Evolutionary conservation across 2,797 vertebrate species (phyloP).

Genomic region (Phalanger gymnotis): DNA sequence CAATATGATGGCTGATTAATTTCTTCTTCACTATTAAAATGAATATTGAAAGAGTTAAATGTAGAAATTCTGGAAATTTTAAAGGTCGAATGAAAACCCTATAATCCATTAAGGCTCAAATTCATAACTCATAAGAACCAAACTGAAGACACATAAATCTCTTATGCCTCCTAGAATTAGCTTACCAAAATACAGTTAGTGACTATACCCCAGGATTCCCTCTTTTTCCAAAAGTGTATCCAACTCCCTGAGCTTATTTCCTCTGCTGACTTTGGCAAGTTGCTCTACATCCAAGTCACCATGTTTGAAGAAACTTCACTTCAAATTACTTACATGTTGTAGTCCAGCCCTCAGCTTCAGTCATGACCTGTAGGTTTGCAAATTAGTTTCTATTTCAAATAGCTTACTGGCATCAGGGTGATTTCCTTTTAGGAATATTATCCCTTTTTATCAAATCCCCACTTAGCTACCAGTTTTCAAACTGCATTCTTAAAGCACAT

Average conservation of each 20-base stretch:
- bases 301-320: constrained; percentile 70
- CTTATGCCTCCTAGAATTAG: constrained; percentile 61
- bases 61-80: constrained; percentile 63
- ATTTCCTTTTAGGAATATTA: constrained; percentile 83
- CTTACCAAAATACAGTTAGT: constrained; percentile 70
- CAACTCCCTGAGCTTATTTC: constrained; percentile 78
- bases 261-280: constrained; percentile 81
- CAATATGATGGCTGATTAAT: constrained; percentile 53
- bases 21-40: constrained; percentile 43
- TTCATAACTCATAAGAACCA: constrained; percentile 69
- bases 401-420: constrained; percentile 80
- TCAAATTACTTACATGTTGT: constrained; percentile 76
- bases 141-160: constrained; percentile 64
- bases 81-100: constrained; percentile 74
- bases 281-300: constrained; percentile 70
- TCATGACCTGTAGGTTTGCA: constrained; percentile 79
- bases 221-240: constrained; percentile 78
- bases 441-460: constrained; percentile 77
- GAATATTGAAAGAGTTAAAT: constrained; percentile 49
- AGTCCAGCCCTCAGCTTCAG: constrained; percentile 72
- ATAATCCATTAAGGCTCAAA: constrained; percentile 48
- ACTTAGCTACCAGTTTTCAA: constrained; percentile 78
- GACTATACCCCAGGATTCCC: constrained; percentile 69
- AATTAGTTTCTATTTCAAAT: constrained; percentile 82
- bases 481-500: constrained; percentile 69